phyloP scores from a whole-genome alignment of 2,888 invertebrate species.

The Drosophila stalkeri region DNA sequence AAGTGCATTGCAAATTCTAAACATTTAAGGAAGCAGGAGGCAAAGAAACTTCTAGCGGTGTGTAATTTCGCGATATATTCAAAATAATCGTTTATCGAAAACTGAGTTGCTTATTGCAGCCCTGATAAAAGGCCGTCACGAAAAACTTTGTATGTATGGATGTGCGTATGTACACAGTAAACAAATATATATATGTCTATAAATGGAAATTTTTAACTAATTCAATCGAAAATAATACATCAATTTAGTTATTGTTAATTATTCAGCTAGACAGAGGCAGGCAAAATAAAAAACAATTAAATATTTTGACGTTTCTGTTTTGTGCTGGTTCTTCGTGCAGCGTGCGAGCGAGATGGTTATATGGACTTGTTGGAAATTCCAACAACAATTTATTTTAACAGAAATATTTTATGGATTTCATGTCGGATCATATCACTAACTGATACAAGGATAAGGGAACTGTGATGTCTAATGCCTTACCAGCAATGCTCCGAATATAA shows the following conservation, averaged over 20 bases:
- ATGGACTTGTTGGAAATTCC: constrained; percentile 68
- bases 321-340: constrained; percentile 53
- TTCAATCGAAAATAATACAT: background rate
- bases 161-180: constrained; percentile 5
- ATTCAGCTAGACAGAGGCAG: constrained; percentile 1
- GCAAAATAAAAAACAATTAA: constrained; percentile 53
- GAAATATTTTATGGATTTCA: constrained; percentile 50
- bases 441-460: background rate
- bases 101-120: constrained; percentile 37
- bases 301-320: constrained; percentile 72
- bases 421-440: constrained; percentile 4
- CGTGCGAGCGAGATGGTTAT: constrained; percentile 64
- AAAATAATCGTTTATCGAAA: constrained; percentile 42
- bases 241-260: background rate
- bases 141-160: constrained; percentile 4
- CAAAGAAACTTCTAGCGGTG: constrained; percentile 40
- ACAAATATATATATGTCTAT: background rate
- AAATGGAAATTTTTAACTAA: no score
- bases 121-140: constrained; percentile 30
- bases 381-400: constrained; percentile 70
- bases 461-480: background rate
- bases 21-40: constrained; percentile 44
- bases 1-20: constrained; percentile 29
- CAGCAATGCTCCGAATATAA: background rate
- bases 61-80: constrained; percentile 36